Evolutionary conservation across 2,797 vertebrate species (phyloP), one percentile per base, ranked within the genome.

Genomic region (Anolis apletophallus): DNA sequence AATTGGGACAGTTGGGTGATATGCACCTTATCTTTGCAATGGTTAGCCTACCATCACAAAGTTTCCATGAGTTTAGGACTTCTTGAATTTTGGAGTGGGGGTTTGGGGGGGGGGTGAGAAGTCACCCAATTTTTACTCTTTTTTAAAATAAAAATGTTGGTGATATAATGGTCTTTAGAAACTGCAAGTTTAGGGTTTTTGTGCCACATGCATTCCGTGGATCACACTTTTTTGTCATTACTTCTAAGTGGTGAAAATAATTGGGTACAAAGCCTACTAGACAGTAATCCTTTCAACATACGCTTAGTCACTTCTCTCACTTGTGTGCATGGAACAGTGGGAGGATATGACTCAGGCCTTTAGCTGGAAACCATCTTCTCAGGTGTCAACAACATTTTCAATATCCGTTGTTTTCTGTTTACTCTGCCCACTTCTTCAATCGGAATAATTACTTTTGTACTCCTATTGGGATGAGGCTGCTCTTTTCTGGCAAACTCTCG

Each of bases 361-460:
- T 59, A 46, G 32, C 76, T 61, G 57, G 46, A 72, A 71, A 64
- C 46, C 54, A n/a, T 82, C 52, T 4, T 71, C 64, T 87, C 40
- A 69, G 61, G 29, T 77, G 69, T 77, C 29, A 50, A 32, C 76
- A 29, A 5, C 73, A 77, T 82, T 87, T 54, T 40, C 67, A 87
- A 79, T 40, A 83, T 73, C 81, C 17, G 5, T 36, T 79, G 21
- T 72, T 73, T 61, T 61, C 36, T 64, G 34, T 61, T 83, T 83
- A 29, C 32, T 72, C n/a, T 81, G 29, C 14, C 59, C 80, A 80
- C 34, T 85, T 12, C 52, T 84, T 75, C 11, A 88, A 64, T 32
- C 34, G 85, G 19, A 89, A 83, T 80, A 87, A 88, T 88, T 55
- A 82, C 19, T 84, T 74, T 80, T 71, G 57, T 83, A 8, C 13